Evolutionary conservation across 2,888 invertebrate genomes (phyloP).

Genomic region (Agonopterix heracliana): DNA sequence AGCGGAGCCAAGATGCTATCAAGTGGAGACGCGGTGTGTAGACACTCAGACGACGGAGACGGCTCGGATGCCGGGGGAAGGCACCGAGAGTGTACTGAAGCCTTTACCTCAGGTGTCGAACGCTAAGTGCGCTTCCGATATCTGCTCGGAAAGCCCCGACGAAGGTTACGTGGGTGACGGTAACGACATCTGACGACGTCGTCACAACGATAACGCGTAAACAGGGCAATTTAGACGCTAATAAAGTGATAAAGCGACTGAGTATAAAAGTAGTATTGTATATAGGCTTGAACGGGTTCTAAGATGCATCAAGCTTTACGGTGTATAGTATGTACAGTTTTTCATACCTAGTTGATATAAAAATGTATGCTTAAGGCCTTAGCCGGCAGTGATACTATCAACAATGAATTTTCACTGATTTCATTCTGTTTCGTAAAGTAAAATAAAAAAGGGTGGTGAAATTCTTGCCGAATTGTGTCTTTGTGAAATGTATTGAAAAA

Average conservation of each 20-base stretch:
- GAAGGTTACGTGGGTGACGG: conserved; percentile 92
- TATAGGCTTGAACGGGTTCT: conserved; percentile 26
- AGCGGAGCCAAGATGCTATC: conserved; percentile 65
- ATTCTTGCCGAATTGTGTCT: too few relatives aligned
- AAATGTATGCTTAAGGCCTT: too few relatives aligned
- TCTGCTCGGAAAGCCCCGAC: conserved; percentile 87
- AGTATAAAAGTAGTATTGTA: conserved; percentile 60
- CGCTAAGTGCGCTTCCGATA: conserved; percentile 68
- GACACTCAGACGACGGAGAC: conserved; percentile 77
- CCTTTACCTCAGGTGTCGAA: conserved; percentile 63
- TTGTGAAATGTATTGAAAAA: too few relatives aligned
- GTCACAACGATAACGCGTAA: conserved; percentile 61
- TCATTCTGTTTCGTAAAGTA: too few relatives aligned
- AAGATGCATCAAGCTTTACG: conserved; percentile 3
- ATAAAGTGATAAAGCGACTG: conserved; percentile 73
- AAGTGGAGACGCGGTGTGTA: conserved; percentile 77
- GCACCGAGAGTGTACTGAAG: conserved; percentile 57
- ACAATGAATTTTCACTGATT: too few relatives aligned
- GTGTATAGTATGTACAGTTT: not conserved
- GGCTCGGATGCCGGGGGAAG: conserved; percentile 54
- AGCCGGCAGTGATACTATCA: too few relatives aligned
- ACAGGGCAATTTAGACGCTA: conserved; percentile 63
- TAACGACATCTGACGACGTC: conserved; percentile 81
- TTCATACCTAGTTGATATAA: too few relatives aligned
- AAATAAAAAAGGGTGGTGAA: too few relatives aligned